phyloP scores from a whole-genome alignment of 1,140 invertebrate species.

The Riptortus pedestris region DNA sequence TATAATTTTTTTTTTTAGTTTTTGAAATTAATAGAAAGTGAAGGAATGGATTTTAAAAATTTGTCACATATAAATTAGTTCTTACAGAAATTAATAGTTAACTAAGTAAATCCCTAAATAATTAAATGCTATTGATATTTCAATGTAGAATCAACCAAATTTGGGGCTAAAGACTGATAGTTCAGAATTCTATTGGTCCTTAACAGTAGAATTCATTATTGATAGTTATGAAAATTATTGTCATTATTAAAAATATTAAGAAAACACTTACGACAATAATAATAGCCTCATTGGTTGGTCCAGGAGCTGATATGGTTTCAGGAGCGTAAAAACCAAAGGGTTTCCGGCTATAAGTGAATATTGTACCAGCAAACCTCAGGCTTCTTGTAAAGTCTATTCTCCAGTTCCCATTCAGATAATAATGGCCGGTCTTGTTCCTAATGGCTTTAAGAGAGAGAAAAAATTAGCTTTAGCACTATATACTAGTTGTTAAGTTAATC shows the following conservation, averaged over 20 bases:
- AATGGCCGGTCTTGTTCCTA: constrained; percentile 67
- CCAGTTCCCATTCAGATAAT: constrained; percentile 90
- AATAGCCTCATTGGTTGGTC: constrained; percentile 76
- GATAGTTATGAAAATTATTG: background rate
- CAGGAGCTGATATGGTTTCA: constrained; percentile 67
- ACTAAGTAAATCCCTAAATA: too few species aligned
- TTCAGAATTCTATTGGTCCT: too few species aligned
- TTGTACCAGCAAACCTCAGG: constrained; percentile 65
- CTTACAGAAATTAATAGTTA: too few species aligned
- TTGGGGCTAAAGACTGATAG: too few species aligned
- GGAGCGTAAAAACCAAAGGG: constrained; percentile 68
- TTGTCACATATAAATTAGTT: too few species aligned
- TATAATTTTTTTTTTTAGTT: too few species aligned
- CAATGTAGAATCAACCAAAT: too few species aligned
- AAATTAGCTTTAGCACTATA: constrained; percentile 17
- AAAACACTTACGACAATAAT: constrained; percentile 75
- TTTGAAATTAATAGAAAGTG: too few species aligned
- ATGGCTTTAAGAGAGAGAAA: constrained; percentile 50
- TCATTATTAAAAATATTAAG: background rate
- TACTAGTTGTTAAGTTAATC: too few species aligned
- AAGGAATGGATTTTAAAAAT: too few species aligned
- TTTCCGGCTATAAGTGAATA: constrained; percentile 77
- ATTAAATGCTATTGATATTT: too few species aligned
- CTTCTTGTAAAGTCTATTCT: constrained; percentile 78
- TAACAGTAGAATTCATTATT: too few species aligned